These are phyloP conservation scores for Drosophila paranaensis DNA, from an alignment of 2,888 invertebrate species.

Conservation along the genomic window DNA sequence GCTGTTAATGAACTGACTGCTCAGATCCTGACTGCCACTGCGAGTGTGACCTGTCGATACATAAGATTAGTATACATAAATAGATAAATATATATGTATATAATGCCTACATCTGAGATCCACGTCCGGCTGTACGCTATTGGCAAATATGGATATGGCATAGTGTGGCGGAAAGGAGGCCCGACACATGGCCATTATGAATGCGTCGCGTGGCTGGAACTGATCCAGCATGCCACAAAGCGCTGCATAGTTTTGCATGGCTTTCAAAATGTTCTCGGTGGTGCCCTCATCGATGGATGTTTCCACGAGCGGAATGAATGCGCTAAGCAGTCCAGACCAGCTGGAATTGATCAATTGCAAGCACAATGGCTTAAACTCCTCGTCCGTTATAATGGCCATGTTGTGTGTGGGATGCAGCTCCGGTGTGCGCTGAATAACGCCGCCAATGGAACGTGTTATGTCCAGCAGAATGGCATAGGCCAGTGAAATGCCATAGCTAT, in stretches of 20 bases:
- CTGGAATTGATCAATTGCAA: constrained; percentile 95
- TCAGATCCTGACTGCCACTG: constrained; percentile 86
- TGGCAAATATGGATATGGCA: constrained; percentile 92
- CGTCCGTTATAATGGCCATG: constrained; percentile 74
- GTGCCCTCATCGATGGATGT: constrained; percentile 97
- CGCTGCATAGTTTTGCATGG: constrained; percentile 95
- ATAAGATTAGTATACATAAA: not conserved
- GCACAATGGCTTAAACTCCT: constrained; percentile 84
- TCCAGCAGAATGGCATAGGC: constrained; percentile 97
- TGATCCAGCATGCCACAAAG: constrained; percentile 94
- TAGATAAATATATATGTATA: not conserved
- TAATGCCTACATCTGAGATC: constrained; percentile 79
- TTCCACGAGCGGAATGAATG: constrained; percentile 95
- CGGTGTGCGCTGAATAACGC: constrained; percentile 87
- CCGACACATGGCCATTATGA: constrained; percentile 97
- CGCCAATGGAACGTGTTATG: constrained; percentile 93
- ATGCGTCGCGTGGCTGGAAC: constrained; percentile 94
- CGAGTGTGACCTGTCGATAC: constrained; percentile 84
- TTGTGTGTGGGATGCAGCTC: constrained; percentile 82
- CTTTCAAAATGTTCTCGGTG: constrained; percentile 95
- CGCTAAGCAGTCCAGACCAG: constrained; percentile 97
- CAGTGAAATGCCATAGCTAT: constrained; percentile 98
- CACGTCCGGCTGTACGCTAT: constrained; percentile 87
- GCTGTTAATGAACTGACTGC: constrained; percentile 85
- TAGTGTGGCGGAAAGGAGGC: constrained; percentile 98